Evolutionary conservation across 2,888 invertebrate genomes (phyloP).

Genomic region (Meloe dianella): DNA sequence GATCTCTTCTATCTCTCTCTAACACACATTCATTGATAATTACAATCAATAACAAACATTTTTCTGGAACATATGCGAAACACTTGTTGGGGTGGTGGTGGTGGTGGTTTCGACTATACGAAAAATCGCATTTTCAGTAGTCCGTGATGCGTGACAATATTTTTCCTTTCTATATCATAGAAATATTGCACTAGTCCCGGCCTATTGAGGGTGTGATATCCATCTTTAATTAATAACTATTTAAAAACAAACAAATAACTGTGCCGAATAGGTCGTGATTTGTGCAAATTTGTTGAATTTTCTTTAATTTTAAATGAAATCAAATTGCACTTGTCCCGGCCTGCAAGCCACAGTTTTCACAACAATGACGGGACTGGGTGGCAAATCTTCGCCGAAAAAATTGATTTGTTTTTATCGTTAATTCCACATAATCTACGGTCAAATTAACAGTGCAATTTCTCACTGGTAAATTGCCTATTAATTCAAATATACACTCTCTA

Average conservation of each 20-base stretch:
- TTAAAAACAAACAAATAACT: constrained; percentile 27
- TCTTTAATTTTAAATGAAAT: constrained; percentile 49
- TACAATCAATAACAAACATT: no score
- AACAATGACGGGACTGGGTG: background rate
- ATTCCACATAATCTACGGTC: background rate
- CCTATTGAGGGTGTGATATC: constrained; percentile 61
- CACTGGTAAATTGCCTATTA: constrained; percentile 22
- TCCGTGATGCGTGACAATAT: constrained; percentile 63
- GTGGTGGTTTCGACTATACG: no score
- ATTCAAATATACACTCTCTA: background rate
- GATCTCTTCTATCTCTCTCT: background rate
- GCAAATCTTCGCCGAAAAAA: no score
- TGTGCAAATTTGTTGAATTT: constrained; percentile 62
- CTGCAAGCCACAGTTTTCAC: constrained; percentile 56
- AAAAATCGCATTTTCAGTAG: constrained; percentile 50
- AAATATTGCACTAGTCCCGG: constrained; percentile 74
- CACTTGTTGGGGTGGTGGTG: no score
- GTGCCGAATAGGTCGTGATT: constrained; percentile 63
- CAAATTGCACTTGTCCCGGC: constrained; percentile 73
- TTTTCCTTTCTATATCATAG: constrained; percentile 49
- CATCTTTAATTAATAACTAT: constrained; percentile 15
- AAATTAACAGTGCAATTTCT: background rate
- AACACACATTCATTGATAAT: background rate
- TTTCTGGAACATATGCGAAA: background rate
- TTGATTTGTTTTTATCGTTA: background rate